Evolutionary conservation across 30 jellyfish, hydroid and myxozoan genomes (phyloP).

Genomic region (Cassiopea andromeda): DNA sequence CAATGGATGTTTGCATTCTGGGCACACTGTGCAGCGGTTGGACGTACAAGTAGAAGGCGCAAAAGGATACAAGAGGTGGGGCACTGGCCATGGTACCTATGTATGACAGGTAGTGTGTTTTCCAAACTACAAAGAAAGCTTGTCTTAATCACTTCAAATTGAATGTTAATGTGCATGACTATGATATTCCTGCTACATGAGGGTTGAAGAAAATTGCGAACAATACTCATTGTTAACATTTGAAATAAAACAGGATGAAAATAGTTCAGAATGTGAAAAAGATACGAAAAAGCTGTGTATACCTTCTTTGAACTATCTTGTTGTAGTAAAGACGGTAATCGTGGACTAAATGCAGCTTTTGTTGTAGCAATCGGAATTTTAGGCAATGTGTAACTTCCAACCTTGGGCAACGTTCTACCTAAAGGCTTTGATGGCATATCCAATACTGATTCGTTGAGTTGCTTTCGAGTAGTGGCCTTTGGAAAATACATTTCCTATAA

Average conservation of each 20-base stretch:
- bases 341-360: slow-evolving; percentile 38
- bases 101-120: neutral
- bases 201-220: too few species aligned
- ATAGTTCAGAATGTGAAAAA: too few species aligned
- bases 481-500: slow-evolving; percentile 28
- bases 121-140: neutral
- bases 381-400: slow-evolving; percentile 58
- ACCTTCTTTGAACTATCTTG: slow-evolving; percentile 33
- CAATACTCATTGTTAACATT: too few species aligned
- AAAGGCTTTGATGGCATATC: slow-evolving; percentile 41
- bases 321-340: slow-evolving; percentile 60
- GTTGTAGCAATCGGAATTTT: slow-evolving; percentile 78
- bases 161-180: neutral
- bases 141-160: neutral
- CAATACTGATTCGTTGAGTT: slow-evolving; percentile 9
- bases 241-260: neutral
- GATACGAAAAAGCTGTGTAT: too few species aligned
- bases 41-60: neutral
- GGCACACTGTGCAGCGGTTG: neutral
- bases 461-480: slow-evolving; percentile 37
- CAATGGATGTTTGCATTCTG: too few species aligned
- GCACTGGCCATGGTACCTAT: neutral
- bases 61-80: neutral
- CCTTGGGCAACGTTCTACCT: slow-evolving; percentile 46
- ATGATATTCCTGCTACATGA: neutral